Evolutionary conservation across 2,888 invertebrate species (phyloP).

Genomic region (Synanthedon tipuliformis): DNA sequence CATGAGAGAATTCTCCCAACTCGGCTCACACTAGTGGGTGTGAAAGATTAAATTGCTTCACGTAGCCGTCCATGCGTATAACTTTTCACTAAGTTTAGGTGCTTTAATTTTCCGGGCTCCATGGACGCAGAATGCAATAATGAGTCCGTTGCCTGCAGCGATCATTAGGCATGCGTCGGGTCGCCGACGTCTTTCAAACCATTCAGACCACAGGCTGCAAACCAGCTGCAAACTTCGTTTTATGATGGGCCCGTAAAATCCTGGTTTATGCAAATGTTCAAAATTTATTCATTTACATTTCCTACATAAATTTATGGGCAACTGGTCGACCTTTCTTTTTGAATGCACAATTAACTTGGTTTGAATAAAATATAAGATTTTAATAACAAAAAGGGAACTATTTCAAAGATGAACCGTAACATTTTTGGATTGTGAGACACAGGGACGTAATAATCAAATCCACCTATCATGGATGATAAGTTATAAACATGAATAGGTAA

Average conservation of each 20-base stretch:
- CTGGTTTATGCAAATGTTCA: neutral
- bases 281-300: too few species aligned
- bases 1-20: neutral
- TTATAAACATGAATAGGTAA: too few species aligned
- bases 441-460: too few species aligned
- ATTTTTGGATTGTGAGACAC: too few species aligned
- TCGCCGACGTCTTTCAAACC: slow-evolving; percentile 21
- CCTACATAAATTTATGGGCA: too few species aligned
- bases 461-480: too few species aligned
- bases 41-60: neutral
- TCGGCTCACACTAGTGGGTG: neutral
- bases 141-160: slow-evolving; percentile 38
- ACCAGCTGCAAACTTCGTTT: neutral
- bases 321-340: too few species aligned
- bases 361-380: too few species aligned
- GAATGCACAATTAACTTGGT: too few species aligned
- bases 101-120: slow-evolving; percentile 56
- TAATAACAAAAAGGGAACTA: too few species aligned
- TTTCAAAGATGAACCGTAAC: too few species aligned
- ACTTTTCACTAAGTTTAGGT: slow-evolving; percentile 39
- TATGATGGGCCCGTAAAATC: neutral
- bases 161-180: slow-evolving; percentile 33
- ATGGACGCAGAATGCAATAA: slow-evolving; percentile 33
- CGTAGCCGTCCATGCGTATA: slow-evolving; percentile 2
- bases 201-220: neutral